Base-by-base conservation (phyloP, 2,888 invertebrate genomes). In the Xestia c-nigrum region DNA sequence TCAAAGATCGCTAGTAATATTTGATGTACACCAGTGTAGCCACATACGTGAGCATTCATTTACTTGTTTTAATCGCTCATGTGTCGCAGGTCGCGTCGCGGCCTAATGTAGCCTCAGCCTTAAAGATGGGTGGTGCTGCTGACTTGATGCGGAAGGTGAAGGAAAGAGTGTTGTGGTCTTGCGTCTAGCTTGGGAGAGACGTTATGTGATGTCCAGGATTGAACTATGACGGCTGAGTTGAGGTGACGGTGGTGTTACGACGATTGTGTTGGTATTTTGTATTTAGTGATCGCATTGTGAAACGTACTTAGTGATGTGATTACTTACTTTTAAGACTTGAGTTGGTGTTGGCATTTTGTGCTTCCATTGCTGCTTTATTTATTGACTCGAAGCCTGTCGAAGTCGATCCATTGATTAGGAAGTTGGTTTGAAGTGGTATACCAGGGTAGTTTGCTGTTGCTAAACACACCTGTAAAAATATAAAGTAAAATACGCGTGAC, bases 391-490 rank as follows among this genome's bases (percentile, higher is more conserved):
- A 59, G 5, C 85, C 78, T 43, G 91, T 89, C n/a, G 90, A 57
- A 40, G 88, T 66, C 0, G 96, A 92, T 24, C 94, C 95, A 78
- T 96, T 96, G 40, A 95, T 85, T 19, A 96, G 88, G 86, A 96
- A 96, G 78, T 96, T 95, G 2, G 94, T 95, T 88, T 95, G 91
- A 80, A 91, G 97, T 70, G 97, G 97, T 87, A 97, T 95, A 10
- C 97, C 97, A 4, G 97, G 97, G 94, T 98, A 97, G 97, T 98
- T 98, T 16, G 99, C 98, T 47, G 99, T 99, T n/a, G 98, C 98
- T 75, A 99, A 96, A 92, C 98, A 98, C 46, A 97, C 95, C 97
- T 97, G 84, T 75, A 94, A 85, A 50, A 43, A 38, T 31, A 6
- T 69, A 3, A 59, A 40, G 6, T n/a, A n/a, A 40, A 50, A 50